Conservation (phyloP, 2,113 vertebrate species). For the Dryoscopus gambensis region DNA sequence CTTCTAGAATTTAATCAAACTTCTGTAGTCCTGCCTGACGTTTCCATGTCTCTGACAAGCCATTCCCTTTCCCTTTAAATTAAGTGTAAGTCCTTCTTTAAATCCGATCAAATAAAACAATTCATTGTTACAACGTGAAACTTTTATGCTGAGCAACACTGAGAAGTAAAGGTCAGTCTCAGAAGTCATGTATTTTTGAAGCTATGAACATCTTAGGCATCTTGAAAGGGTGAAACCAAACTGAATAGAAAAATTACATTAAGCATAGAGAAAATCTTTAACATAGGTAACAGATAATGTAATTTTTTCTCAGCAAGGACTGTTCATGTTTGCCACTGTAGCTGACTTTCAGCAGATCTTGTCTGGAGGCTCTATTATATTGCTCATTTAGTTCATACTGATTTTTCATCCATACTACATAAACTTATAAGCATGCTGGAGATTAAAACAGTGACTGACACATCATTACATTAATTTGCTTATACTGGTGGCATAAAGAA, state of each 20-base stretch:
- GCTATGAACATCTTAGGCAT: neutral
- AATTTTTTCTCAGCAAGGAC: neutral
- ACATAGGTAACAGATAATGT: neutral
- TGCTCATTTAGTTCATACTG: neutral
- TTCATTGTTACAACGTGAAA: neutral
- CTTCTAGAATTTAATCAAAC: neutral
- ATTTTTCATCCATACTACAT: neutral
- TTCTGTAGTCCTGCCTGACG: neutral
- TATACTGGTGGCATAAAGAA: neutral
- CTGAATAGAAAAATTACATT: neutral
- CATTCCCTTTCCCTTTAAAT: neutral
- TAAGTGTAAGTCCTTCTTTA: neutral
- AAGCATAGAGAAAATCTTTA: neutral
- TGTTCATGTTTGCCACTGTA: neutral
- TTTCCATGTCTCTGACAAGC: neutral
- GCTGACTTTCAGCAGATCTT: neutral
- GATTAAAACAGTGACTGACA: neutral
- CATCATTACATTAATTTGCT: conserved; percentile 25
- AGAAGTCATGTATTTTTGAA: neutral
- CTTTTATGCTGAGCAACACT: neutral
- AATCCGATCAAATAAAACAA: neutral
- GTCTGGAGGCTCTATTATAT: neutral
- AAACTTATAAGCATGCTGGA: neutral
- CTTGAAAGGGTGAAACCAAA: neutral
- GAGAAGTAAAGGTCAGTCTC: neutral